Evolutionary conservation across 1,140 invertebrate genomes (phyloP), one percentile per base, ranked within the genome.

Genomic region (Heliconius eleuchia): DNA sequence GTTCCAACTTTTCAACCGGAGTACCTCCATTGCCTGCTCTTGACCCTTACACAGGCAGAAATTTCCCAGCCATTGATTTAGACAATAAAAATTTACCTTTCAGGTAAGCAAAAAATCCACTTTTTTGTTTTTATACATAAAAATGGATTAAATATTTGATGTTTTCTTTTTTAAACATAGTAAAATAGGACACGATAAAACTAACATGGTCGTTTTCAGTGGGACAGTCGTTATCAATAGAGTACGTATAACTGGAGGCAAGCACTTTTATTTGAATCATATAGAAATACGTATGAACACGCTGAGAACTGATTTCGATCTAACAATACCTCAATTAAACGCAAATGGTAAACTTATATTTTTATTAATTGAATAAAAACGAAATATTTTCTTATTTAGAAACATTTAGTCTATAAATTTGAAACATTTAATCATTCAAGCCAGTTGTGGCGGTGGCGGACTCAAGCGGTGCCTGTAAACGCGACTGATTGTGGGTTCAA

Each of bases 301-400:
- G 16, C 66, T 79, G 52, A 82, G 82, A 82, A 27, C 76, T 18
- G 82, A 84, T 66, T 80, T 78, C n/a, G 72, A 71, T 60, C 39
- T 84, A 27, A 73, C 71, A 16, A 70, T 83, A 42, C 81, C 79
- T 34, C 11, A 39, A 42, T n/a, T 82, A 39, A 27, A 73, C 5
- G 72, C 23, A 19, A 71, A 78, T 52, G 80, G 80, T 81, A 75
- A 71, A 73, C 11, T 23, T 39, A 13, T 27, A 7, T 52, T 13
- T 46, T 46, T 46, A 16, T 46, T 46, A 46, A 46, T 4, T 37
- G 6, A 37, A 37, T 37, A 37, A 37, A 37, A 37, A 7, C 8
- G 16, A 16, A 16, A 46, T 46, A 46, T 46, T 16, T 16, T 16
- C 1, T 46, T 46, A 46, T 46, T 46, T 46, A 46, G 42, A 46